These are phyloP conservation scores for Chlamydotis undulata DNA, from an alignment of 2,113 vertebrate species.

Conservation along the genomic window DNA sequence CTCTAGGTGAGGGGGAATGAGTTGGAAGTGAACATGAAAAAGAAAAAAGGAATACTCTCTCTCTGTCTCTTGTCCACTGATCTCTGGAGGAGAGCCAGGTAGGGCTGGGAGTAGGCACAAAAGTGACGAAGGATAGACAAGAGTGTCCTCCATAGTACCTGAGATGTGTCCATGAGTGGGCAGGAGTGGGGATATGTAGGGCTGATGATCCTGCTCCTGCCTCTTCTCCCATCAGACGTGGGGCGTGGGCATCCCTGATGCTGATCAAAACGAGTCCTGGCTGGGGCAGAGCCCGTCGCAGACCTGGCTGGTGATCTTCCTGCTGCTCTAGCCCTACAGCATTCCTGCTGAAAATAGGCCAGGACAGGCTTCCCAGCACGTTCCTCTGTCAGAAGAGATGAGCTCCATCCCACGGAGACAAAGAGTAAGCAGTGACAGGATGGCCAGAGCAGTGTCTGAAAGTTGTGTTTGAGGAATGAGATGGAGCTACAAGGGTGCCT, in stretches of 20 bases:
- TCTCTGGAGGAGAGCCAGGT: not conserved
- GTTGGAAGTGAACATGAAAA: not conserved
- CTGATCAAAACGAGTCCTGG: not conserved
- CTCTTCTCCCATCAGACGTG: not conserved
- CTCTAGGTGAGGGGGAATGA: not conserved
- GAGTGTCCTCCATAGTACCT: not conserved
- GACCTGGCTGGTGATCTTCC: not conserved
- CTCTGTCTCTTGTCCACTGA: not conserved
- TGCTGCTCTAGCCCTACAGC: not conserved
- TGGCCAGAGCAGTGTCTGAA: not conserved
- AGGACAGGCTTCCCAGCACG: not conserved
- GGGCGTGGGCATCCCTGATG: not conserved
- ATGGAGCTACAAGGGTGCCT: not conserved
- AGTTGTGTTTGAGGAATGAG: not conserved
- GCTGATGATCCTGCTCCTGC: not conserved
- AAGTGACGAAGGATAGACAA: not conserved
- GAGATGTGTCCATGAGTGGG: not conserved
- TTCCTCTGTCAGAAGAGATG: not conserved
- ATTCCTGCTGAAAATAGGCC: slow-evolving; percentile 26
- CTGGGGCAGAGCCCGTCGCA: not conserved
- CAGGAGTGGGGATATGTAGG: not conserved
- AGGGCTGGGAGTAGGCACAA: not conserved
- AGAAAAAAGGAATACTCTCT: not conserved
- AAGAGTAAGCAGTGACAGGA: not conserved
- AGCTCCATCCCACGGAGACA: not conserved